Conservation (phyloP, 2,113 vertebrate genomes). For the Caranx melampygus region DNA sequence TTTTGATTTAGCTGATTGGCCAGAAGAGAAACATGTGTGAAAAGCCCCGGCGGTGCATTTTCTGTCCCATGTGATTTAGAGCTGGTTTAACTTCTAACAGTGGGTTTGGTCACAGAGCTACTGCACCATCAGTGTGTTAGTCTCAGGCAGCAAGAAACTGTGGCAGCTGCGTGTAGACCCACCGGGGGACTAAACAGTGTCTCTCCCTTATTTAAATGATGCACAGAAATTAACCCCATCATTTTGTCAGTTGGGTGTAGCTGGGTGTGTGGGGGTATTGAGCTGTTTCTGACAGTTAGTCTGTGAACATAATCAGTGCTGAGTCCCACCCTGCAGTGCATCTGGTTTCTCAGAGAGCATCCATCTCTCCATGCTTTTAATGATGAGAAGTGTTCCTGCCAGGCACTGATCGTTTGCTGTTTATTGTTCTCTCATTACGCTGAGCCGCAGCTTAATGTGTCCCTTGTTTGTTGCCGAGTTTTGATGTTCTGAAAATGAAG, state of each 20-base stretch:
- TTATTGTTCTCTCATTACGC: slow-evolving; percentile 81
- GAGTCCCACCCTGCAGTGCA: slow-evolving; percentile 84
- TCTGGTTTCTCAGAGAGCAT: slow-evolving; percentile 81
- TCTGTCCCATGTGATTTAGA: background rate
- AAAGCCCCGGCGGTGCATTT: background rate
- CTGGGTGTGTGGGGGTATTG: slow-evolving; percentile 18
- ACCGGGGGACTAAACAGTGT: slow-evolving; percentile 27
- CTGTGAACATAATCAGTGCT: slow-evolving; percentile 58
- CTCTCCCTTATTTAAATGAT: slow-evolving; percentile 45
- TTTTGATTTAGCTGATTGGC: background rate
- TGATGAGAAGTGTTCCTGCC: slow-evolving; percentile 78
- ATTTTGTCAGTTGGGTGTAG: slow-evolving; percentile 42
- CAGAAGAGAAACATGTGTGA: background rate
- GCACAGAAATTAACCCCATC: slow-evolving; percentile 44
- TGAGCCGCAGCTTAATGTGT: slow-evolving; percentile 60
- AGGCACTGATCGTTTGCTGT: slow-evolving; percentile 72
- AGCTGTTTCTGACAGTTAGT: slow-evolving; percentile 35
- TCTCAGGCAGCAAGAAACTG: slow-evolving; percentile 13
- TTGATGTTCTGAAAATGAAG: background rate
- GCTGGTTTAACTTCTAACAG: slow-evolving; percentile 13
- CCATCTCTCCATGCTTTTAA: slow-evolving; percentile 83
- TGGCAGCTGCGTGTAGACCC: slow-evolving; percentile 49
- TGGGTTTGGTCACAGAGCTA: background rate
- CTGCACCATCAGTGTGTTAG: slow-evolving; percentile 1
- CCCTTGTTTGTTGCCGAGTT: slow-evolving; percentile 68